Evolutionary conservation across 2,797 vertebrate species (phyloP).

Genomic region (Cheirogaleus major): DNA sequence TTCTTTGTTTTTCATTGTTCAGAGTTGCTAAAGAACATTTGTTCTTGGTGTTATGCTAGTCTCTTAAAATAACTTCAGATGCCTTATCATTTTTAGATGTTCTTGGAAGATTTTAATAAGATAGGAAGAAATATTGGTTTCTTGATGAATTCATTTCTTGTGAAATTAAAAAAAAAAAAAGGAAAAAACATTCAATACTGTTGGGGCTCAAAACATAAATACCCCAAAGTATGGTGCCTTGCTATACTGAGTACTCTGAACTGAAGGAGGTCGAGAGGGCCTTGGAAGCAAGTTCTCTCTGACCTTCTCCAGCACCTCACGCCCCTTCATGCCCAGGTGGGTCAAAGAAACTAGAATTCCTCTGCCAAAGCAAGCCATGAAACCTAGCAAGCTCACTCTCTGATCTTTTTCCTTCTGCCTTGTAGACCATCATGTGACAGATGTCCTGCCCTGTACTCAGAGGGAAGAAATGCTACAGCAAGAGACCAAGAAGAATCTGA

Average conservation of each 20-base stretch:
- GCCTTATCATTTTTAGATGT: not conserved
- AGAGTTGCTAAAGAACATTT: not conserved
- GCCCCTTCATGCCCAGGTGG: not conserved
- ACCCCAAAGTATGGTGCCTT: not conserved
- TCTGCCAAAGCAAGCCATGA: not conserved
- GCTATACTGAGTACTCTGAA: not conserved
- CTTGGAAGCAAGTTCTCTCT: not conserved
- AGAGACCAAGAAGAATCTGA: not conserved
- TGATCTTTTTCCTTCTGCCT: not conserved
- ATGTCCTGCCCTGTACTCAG: too few relatives aligned
- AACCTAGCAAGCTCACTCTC: not conserved
- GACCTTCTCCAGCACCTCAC: not conserved
- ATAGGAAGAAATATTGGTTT: not conserved
- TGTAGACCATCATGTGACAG: not conserved
- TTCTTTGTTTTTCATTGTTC: not conserved
- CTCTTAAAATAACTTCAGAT: not conserved
- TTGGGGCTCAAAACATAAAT: not conserved
- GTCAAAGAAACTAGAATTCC: not conserved
- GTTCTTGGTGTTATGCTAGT: not conserved
- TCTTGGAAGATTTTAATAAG: not conserved
- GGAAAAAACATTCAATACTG: not conserved
- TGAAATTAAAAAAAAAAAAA: not conserved
- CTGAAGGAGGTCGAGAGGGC: not conserved
- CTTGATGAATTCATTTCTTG: not conserved
- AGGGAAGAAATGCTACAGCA: not conserved